Evolutionary conservation across 2,113 vertebrate species (phyloP).

Genomic region (Toxostoma redivivum): DNA sequence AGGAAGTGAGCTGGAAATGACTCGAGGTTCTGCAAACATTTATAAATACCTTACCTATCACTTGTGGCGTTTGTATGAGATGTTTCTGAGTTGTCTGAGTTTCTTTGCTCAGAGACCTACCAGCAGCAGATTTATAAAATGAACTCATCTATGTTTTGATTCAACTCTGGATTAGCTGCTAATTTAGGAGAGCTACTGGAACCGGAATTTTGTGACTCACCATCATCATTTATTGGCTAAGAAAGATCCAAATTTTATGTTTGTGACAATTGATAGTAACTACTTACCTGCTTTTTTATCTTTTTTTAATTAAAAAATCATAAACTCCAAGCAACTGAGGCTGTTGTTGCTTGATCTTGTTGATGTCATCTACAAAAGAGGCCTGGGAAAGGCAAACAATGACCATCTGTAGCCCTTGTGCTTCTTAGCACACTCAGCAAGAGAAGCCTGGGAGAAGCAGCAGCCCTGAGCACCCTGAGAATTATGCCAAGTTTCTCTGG

Average conservation of each 20-base stretch:
- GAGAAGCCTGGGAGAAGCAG: background rate
- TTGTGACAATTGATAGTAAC: background rate
- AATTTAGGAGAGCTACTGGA: background rate
- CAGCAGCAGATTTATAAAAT: background rate
- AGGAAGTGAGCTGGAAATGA: background rate
- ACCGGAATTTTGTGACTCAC: background rate
- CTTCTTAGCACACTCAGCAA: background rate
- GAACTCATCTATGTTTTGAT: background rate
- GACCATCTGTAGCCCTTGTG: accelerated
- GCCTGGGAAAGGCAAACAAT: background rate
- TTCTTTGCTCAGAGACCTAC: background rate
- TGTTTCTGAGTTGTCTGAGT: background rate
- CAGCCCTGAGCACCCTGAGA: background rate
- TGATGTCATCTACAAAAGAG: background rate
- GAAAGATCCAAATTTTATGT: background rate
- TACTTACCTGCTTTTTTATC: background rate
- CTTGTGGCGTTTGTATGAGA: background rate
- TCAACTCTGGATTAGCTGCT: background rate
- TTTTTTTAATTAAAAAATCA: background rate
- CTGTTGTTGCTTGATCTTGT: background rate
- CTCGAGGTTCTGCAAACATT: background rate
- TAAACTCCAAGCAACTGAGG: background rate
- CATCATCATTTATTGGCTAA: background rate
- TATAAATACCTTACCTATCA: background rate
- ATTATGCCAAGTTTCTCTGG: background rate